A percentile compares a stretch with the other conserved stretches of the same genome.
These are phyloP conservation scores for Apistogramma diplotaenia DNA, from an alignment of 2,113 vertebrate genomes.

Conservation along the genomic window DNA sequence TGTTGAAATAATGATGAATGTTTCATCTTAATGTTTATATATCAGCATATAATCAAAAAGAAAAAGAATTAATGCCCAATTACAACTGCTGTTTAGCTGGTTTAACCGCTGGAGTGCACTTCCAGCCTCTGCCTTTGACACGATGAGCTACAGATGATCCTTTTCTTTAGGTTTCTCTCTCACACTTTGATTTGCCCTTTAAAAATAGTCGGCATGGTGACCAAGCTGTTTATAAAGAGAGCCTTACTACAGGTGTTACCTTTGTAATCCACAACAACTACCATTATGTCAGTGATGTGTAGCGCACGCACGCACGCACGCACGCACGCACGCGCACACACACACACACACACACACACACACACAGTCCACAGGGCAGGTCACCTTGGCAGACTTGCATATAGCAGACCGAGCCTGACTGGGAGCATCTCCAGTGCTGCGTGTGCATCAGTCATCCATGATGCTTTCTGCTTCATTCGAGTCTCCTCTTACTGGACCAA, in stretches of 20 bases:
- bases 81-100: no score
- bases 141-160: neutral
- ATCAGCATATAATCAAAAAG: neutral
- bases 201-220: neutral
- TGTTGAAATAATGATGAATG: neutral
- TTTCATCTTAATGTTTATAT: neutral
- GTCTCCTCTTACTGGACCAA: neutral
- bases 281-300: neutral
- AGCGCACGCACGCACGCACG: no score
- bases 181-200: neutral
- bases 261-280: neutral
- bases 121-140: neutral
- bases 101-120: no score
- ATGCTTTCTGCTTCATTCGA: neutral
- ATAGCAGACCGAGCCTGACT: neutral
- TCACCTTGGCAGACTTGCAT: neutral
- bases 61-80: neutral
- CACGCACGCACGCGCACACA: no score
- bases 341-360: no score
- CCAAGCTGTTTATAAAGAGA: neutral
- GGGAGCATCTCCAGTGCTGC: neutral
- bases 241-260: neutral
- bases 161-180: neutral
- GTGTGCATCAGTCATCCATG: neutral
- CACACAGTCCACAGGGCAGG: neutral